Conservation (phyloP, 2,797 vertebrate genomes). For the Gambusia yucatana region DNA sequence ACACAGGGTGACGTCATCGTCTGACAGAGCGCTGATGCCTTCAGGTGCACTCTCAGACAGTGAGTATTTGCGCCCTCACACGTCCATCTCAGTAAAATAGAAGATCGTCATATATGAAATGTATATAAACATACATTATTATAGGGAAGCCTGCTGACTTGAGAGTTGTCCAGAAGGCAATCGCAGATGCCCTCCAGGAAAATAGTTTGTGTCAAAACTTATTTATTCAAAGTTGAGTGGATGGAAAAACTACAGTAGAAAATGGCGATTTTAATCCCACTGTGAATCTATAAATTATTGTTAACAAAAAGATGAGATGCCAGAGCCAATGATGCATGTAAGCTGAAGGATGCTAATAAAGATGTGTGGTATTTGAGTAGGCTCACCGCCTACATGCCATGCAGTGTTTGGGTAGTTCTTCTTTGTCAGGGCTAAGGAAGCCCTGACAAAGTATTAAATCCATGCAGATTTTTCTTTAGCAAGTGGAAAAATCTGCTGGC, state of each 20-base stretch:
- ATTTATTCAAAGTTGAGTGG: not conserved
- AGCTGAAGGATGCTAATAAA: not conserved
- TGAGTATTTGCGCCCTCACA: not conserved
- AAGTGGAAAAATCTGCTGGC: not conserved
- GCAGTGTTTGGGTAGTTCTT: not conserved
- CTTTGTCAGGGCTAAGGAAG: not conserved
- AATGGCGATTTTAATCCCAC: too few species aligned
- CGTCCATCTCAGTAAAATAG: not conserved
- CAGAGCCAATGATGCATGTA: not conserved
- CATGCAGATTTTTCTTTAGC: not conserved
- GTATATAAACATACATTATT: not conserved
- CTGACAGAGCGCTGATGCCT: slow-evolving; percentile 39
- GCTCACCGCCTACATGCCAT: not conserved
- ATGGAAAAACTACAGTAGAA: not conserved
- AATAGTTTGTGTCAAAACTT: not conserved
- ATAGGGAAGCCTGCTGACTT: not conserved
- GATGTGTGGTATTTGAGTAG: not conserved
- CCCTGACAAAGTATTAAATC: not conserved
- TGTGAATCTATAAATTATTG: too few species aligned
- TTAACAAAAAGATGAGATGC: not conserved
- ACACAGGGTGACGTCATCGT: slow-evolving; percentile 68
- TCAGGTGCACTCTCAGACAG: slow-evolving; percentile 27
- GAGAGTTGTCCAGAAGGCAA: not conserved
- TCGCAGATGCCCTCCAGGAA: not conserved
- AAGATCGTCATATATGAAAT: not conserved